These are phyloP conservation scores for Protonemura montana DNA, from an alignment of 2,888 invertebrate genomes.

Conservation along the genomic window DNA sequence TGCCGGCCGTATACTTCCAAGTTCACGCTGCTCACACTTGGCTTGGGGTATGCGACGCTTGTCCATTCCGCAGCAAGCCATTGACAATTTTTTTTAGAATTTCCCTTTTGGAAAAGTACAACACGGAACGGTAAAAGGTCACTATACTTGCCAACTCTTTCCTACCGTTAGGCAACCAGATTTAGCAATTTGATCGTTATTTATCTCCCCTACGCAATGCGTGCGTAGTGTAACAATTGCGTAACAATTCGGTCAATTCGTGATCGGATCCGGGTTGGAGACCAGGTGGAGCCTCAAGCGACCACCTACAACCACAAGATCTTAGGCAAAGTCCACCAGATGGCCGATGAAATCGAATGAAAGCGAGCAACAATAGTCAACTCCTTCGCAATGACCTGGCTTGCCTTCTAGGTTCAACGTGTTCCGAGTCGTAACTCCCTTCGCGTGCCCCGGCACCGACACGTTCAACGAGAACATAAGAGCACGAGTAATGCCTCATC, in stretches of 20 bases:
- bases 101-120: neutral
- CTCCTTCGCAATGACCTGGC: conserved; percentile 9
- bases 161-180: neutral
- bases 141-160: neutral
- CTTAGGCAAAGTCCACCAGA: neutral
- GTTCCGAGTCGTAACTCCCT: neutral
- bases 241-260: neutral
- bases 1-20: neutral
- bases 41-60: neutral
- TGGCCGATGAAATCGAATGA: neutral
- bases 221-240: neutral
- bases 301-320: neutral
- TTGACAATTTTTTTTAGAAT: neutral
- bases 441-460: neutral
- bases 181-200: neutral
- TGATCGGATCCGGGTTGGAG: neutral
- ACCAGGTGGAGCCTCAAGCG: neutral
- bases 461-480: neutral
- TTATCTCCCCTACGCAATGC: neutral
- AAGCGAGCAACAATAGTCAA: neutral
- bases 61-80: neutral
- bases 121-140: neutral
- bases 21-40: neutral
- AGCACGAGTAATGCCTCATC: neutral
- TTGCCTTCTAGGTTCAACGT: neutral